These are phyloP conservation scores for Caerostris darwini DNA, from an alignment of 1,140 invertebrate species.

Conservation along the genomic window DNA sequence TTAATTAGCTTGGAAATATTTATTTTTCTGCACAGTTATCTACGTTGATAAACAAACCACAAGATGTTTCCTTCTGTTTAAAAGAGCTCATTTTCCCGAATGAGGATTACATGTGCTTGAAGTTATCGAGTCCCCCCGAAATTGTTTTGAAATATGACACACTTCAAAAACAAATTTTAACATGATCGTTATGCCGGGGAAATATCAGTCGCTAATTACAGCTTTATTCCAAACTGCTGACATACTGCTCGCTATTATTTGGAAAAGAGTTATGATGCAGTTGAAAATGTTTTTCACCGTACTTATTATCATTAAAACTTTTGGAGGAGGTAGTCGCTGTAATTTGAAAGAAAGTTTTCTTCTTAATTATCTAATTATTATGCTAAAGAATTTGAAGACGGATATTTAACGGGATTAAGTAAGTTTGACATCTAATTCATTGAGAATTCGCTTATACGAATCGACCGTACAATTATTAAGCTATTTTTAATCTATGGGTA, in stretches of 20 bases:
- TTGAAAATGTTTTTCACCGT: constrained; percentile 52
- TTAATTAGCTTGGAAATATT: constrained; percentile 60
- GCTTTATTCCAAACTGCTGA: constrained; percentile 24
- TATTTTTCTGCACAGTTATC: constrained; percentile 44
- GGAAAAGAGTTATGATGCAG: constrained; percentile 32
- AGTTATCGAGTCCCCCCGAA: constrained; percentile 20
- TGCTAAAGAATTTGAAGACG: constrained; percentile 33
- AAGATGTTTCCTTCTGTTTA: constrained; percentile 29
- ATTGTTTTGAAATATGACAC: constrained; percentile 52
- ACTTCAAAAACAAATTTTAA: constrained; percentile 31
- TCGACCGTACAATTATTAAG: constrained; percentile 24
- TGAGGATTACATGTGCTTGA: constrained; percentile 42
- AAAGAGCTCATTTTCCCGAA: constrained; percentile 37
- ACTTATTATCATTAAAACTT: constrained; percentile 58
- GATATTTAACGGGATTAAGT: constrained; percentile 51
- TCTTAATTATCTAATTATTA: constrained; percentile 63
- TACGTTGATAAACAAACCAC: constrained; percentile 54
- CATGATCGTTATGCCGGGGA: constrained; percentile 23
- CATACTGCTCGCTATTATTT: constrained; percentile 15
- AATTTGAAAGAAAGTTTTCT: constrained; percentile 48
- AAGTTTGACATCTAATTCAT: constrained; percentile 28
- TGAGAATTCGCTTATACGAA: constrained; percentile 28
- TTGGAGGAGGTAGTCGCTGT: not conserved
- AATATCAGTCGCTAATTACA: constrained; percentile 56
- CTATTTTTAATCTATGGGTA: constrained; percentile 40